Evolutionary conservation across 2,888 invertebrate genomes (phyloP), one percentile per base, ranked within the genome.

Genomic region (Chymomyza caudatula): DNA sequence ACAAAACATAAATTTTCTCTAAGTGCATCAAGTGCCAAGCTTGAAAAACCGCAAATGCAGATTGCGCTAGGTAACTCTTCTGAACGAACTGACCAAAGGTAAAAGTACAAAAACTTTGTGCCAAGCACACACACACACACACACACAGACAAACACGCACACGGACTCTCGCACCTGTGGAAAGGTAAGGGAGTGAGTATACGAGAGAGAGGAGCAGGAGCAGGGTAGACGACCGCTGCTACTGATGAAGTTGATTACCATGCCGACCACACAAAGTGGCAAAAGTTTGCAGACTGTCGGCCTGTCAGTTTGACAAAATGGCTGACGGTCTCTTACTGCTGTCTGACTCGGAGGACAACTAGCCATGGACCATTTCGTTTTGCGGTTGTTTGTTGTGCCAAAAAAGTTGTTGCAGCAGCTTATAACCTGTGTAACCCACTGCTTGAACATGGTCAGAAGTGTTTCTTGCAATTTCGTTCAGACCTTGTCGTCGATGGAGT

Each of bases 221-320:
- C 43, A 1, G 13, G 19, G 15, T 15, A 8, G 19, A 15, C 19
- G 4, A 19, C 47, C 4, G 4, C 47, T 15, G 4, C 47, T 47
- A 5, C 29, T 25, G 25, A 25, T 53, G 53, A 53, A 23, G 53
- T 53, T 53, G 53, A 53, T 53, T 53, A 53, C 53, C 53, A 53
- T 53, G 23, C 53, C 29, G 25, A 59, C 60, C 60, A 53, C 60
- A 60, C 43, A 53, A 60, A 60, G 53, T 62, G 55, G 55, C 55
- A 55, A 62, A 53, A 56, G 42, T 56, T 62, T 62, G 37, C 43
- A 56, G 56, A 62, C 62, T 55, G n/a, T 8, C 43, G 23, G 43
- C 6, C 29, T 11, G 6, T 29, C 6, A 4, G 29, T 37, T 11
- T 37, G 11, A 37, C 29, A 37, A 37, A 37, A 37, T 37, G 29